Evolutionary conservation across 2,888 invertebrate genomes (phyloP).

Genomic region (Allacma fusca): DNA sequence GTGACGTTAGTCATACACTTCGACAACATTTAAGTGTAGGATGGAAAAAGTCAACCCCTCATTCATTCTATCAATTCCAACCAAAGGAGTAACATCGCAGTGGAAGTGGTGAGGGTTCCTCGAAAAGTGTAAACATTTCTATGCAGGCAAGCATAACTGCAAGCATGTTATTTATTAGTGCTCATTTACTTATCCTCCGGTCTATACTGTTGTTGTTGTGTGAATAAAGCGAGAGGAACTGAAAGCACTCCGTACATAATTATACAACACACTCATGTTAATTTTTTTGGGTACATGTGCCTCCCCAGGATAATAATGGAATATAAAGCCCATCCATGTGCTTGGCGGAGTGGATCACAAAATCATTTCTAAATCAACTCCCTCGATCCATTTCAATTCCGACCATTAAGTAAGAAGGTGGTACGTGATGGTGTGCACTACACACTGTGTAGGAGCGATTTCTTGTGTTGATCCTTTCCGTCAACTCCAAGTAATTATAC

Average conservation of each 20-base stretch:
- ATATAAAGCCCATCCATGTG: not conserved
- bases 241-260: not conserved
- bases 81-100: not conserved
- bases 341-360: not conserved
- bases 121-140: constrained; percentile 17
- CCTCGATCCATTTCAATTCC: constrained; percentile 20
- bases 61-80: constrained; percentile 17
- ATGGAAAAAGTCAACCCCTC: not conserved
- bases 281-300: not conserved
- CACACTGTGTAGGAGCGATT: constrained; percentile 5
- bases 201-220: not conserved
- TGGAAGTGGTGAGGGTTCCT: not conserved
- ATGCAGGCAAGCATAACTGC: constrained; percentile 5
- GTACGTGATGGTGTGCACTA: not conserved
- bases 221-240: not conserved
- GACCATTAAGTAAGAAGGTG: constrained; percentile 17
- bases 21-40: no score
- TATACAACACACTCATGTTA: not conserved
- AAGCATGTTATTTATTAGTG: not conserved
- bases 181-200: not conserved
- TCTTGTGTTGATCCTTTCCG: not conserved
- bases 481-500: not conserved
- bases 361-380: constrained; percentile 13
- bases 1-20: no score
- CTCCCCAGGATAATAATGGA: not conserved